Conservation (phyloP, 2,888 invertebrate genomes). For the Conops quadrifasciatus region DNA sequence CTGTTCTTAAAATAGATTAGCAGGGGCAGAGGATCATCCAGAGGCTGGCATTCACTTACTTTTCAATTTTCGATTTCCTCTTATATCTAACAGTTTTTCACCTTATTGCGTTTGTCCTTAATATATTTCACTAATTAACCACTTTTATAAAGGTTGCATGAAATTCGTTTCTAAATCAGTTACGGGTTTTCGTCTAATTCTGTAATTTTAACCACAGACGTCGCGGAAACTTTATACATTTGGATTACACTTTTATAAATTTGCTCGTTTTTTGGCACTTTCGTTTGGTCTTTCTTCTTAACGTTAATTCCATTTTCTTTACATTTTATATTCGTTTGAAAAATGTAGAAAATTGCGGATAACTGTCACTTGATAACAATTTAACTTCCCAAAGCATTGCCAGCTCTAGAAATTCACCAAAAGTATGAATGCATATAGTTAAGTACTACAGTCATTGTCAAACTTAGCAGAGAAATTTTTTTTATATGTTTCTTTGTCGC, state of each 20-base stretch:
- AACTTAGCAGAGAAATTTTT: too few species aligned
- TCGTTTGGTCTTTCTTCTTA: slow-evolving; percentile 31
- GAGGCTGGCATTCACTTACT: neutral
- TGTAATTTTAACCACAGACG: slow-evolving; percentile 55
- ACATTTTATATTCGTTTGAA: neutral
- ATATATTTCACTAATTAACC: slow-evolving; percentile 33
- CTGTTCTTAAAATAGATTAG: slow-evolving; percentile 1
- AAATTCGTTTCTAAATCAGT: slow-evolving; percentile 12
- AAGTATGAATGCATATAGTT: too few species aligned
- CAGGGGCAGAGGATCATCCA: neutral
- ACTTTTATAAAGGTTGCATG: slow-evolving; percentile 15
- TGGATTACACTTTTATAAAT: slow-evolving; percentile 35
- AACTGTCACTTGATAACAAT: too few species aligned
- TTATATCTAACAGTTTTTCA: slow-evolving; percentile 19
- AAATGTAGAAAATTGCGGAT: too few species aligned
- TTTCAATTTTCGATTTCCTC: slow-evolving; percentile 5
- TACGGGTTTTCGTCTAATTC: slow-evolving; percentile 45
- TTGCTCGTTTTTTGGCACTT: slow-evolving; percentile 42
- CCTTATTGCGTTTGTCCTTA: slow-evolving; percentile 27
- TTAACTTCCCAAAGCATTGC: too few species aligned
- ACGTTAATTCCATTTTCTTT: slow-evolving; percentile 10
- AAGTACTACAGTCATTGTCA: too few species aligned
- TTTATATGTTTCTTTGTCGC: too few species aligned
- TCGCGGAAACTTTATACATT: slow-evolving; percentile 48
- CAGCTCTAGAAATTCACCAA: too few species aligned